phyloP scores from a whole-genome alignment of 2,888 invertebrate species.

The Caenorhabditis sulstoni region DNA sequence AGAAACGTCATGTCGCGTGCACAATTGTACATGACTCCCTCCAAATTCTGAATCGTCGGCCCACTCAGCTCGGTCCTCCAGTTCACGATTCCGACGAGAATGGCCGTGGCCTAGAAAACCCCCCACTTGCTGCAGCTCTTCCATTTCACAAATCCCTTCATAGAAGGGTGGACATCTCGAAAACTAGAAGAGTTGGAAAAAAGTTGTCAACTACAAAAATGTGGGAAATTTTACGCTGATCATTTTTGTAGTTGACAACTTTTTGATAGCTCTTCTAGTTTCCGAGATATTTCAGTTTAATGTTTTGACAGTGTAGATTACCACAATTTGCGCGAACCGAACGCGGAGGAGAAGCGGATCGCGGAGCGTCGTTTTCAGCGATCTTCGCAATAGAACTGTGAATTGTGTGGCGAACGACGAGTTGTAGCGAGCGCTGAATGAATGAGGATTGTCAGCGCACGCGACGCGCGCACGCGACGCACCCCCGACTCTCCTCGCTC shows the following conservation, averaged over 20 bases:
- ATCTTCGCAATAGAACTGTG: slow-evolving; percentile 91
- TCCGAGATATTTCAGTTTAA: no score
- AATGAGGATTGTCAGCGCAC: no score
- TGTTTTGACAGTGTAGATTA: no score
- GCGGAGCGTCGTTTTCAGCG: slow-evolving; percentile 90
- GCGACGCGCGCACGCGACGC: not conserved
- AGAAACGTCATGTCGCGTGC: slow-evolving; percentile 89
- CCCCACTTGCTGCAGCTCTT: no score
- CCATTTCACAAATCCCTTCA: no score
- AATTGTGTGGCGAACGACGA: slow-evolving; percentile 92
- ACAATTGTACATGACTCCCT: slow-evolving; percentile 76
- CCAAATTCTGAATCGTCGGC: slow-evolving; percentile 70
- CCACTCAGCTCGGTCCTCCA: slow-evolving; percentile 62
- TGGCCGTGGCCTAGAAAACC: slow-evolving; percentile 65
- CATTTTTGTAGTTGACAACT: no score
- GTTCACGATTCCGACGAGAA: slow-evolving; percentile 72
- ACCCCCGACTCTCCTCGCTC: slow-evolving; percentile 16
- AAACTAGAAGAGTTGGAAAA: no score
- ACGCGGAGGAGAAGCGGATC: slow-evolving; percentile 93
- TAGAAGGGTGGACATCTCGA: no score
- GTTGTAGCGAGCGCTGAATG: slow-evolving; percentile 86
- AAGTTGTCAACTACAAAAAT: no score
- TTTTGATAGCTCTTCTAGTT: no score
- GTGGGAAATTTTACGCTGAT: no score
- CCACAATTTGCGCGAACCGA: slow-evolving; percentile 89